phyloP scores from a whole-genome alignment of 2,113 vertebrate species.

The Python bivittatus region DNA sequence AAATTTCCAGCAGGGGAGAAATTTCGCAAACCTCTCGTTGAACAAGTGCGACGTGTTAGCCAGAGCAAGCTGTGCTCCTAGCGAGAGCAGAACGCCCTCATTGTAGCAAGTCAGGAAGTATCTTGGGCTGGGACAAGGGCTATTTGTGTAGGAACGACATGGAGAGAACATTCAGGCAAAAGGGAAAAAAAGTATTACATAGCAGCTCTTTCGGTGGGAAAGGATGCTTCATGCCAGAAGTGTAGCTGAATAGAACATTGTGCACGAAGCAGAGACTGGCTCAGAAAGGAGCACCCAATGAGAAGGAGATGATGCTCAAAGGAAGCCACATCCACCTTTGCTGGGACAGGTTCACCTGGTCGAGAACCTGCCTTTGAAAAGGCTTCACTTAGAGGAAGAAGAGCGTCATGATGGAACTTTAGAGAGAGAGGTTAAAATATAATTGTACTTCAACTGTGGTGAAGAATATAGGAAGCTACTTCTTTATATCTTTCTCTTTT shows the following conservation, averaged over 20 bases:
- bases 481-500: too few relatives aligned
- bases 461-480: too few relatives aligned
- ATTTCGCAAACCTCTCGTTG: not conserved
- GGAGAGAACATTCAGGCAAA: not conserved
- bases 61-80: not conserved
- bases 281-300: not conserved
- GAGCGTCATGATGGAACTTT: too few relatives aligned
- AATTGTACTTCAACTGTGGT: too few relatives aligned
- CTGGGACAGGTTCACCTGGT: not conserved
- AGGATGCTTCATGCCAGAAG: not conserved
- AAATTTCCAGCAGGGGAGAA: not conserved
- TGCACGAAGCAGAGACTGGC: not conserved
- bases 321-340: not conserved
- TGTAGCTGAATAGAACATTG: not conserved
- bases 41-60: not conserved
- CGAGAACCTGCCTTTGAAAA: not conserved
- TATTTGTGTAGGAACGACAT: not conserved
- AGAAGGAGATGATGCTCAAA: not conserved
- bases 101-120: not conserved
- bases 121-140: not conserved
- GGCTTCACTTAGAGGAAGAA: too few relatives aligned
- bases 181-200: not conserved
- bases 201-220: not conserved
- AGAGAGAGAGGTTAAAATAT: too few relatives aligned
- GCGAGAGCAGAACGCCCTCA: not conserved